Conservation (phyloP, 1,140 invertebrate genomes). For the Zaprionus camerounensis region DNA sequence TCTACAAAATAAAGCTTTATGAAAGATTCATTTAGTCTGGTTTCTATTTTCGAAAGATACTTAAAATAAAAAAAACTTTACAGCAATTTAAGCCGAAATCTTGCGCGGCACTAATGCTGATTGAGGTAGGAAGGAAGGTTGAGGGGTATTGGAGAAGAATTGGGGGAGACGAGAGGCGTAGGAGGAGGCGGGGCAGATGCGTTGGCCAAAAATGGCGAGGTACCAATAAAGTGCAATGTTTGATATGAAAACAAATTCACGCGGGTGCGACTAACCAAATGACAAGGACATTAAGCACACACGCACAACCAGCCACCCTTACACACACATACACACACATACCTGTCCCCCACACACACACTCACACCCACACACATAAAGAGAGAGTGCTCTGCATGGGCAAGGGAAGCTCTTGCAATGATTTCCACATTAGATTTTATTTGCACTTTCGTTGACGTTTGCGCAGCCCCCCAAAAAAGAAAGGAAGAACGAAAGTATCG, state of each 20-base stretch:
- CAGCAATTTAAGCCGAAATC: no score
- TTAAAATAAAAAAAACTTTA: no score
- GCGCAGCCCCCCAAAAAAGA: slow-evolving; percentile 58
- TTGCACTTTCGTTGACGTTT: slow-evolving; percentile 81
- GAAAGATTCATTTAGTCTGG: no score
- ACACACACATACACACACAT: slow-evolving; percentile 27
- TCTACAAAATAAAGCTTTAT: no score
- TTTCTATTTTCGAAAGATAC: no score
- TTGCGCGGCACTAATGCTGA: no score
- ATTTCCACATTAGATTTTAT: slow-evolving; percentile 81
- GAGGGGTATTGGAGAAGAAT: not conserved
- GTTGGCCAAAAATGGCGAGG: slow-evolving; percentile 63
- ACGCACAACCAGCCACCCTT: slow-evolving; percentile 22
- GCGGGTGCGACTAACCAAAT: slow-evolving; percentile 80
- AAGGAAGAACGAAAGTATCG: not conserved
- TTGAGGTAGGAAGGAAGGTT: not conserved
- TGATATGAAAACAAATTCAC: slow-evolving; percentile 79
- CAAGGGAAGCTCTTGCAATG: slow-evolving; percentile 67
- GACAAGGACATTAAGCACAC: slow-evolving; percentile 70
- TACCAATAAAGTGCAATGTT: slow-evolving; percentile 79
- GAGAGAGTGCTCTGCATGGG: not conserved
- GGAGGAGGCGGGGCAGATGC: slow-evolving; percentile 40
- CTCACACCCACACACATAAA: not conserved
- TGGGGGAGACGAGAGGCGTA: not conserved
- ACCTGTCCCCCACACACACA: slow-evolving; percentile 2